phyloP scores from a whole-genome alignment of 2,113 vertebrate species.

The Albula goreensis region DNA sequence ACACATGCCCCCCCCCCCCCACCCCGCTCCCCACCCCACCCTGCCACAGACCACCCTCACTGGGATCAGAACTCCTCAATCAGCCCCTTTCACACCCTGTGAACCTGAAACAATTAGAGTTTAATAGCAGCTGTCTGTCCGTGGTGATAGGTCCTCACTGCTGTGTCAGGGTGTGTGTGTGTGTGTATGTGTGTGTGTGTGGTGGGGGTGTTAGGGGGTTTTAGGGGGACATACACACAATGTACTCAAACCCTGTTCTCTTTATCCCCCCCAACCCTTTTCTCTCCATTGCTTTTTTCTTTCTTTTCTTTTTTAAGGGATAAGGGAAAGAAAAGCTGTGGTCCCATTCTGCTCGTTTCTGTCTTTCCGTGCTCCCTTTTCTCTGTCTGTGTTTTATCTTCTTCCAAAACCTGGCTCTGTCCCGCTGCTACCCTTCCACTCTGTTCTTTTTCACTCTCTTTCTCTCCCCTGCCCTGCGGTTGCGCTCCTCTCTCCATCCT shows the following conservation, averaged over 20 bases:
- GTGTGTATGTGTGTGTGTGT: too few relatives aligned
- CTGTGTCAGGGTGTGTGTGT: conserved; percentile 2
- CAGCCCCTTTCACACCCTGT: conserved; percentile 83
- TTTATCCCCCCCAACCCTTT: conserved; percentile 41
- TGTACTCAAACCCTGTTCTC: conserved; percentile 29
- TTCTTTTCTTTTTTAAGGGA: conserved; percentile 32
- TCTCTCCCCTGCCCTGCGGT: neutral
- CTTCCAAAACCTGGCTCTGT: neutral
- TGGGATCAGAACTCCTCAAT: conserved; percentile 79
- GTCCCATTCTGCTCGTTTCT: neutral
- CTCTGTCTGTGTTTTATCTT: neutral
- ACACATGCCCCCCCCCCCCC: conserved; percentile 44
- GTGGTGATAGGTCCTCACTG: conserved; percentile 53
- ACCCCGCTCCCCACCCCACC: conserved; percentile 34
- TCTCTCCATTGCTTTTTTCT: conserved; percentile 35
- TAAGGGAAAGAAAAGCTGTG: conserved; percentile 9
- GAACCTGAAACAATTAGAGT: conserved; percentile 89
- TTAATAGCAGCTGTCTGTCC: conserved; percentile 83
- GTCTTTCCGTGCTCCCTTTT: neutral
- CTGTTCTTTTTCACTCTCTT: neutral
- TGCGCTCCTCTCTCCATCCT: neutral
- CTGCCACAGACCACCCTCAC: conserved; percentile 73
- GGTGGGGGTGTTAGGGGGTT: conserved; percentile 48
- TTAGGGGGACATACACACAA: conserved; percentile 50
- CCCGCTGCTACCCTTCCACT: neutral